Base-by-base conservation (phyloP, 2,113 vertebrate genomes). In the Protobothrops mucrosquamatus region DNA sequence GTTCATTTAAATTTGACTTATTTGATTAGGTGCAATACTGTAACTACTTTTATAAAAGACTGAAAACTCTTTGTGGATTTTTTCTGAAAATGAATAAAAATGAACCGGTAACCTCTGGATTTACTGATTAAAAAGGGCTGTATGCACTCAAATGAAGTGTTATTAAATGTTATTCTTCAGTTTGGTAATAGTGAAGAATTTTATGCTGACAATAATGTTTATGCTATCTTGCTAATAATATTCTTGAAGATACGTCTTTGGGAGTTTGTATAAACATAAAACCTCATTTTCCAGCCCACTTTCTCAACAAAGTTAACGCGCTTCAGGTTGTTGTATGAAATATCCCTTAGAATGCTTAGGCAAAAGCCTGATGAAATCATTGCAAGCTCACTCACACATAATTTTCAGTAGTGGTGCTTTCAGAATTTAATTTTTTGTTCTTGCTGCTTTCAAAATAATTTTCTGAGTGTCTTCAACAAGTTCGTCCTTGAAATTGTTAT, bases 221-320 rank as follows among this genome's bases (percentile, higher is more conserved):
- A 88, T 88, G 8, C 10, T 29, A 55, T 88, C 23, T 52, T 29
- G 20, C 59, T 74, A 22, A 61, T 92, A 74, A 88, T 88, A 92
- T 43, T 61, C 86, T 39, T 69, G n/a, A 92, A 74, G 34, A 74
- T 74, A 46, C 46, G 23, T 88, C 59, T 88, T 69, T 23, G 46
- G 61, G 23, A 88, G 59, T 46, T 55, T 15, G 34, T 92, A 74
- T 74, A 92, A 92, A 92, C 59, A 92, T 88, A 54, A 92, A 69
- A 69, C 14, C 91, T 92, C 86, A 69, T 74, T 74, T 55, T 88
- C 59, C 14, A 74, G 51, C 61, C 34, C 55, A 24, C 51, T 92
- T 88, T 64, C 24, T 43, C n/a, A 43, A 26, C 26, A 55, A 64
- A 54, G 56, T 85, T 56, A 74, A 91, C n/a, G 23, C 18, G 69